phyloP scores from a whole-genome alignment of 2,113 vertebrate species.

The Narcine bancroftii region DNA sequence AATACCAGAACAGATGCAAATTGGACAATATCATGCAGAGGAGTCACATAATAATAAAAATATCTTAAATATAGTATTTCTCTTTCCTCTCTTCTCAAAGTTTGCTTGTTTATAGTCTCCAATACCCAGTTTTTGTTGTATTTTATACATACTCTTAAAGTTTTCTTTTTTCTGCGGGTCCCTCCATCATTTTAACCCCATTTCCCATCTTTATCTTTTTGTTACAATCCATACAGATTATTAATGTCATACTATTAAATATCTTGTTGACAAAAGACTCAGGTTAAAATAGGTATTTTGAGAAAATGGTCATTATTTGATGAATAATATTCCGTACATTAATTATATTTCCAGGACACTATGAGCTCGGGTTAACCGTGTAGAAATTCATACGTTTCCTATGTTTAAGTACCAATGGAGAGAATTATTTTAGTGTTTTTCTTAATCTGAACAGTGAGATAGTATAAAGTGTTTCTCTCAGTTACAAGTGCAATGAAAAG shows the following conservation, averaged over 20 bases:
- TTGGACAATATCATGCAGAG: conserved; percentile 16
- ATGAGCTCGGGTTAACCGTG: background rate
- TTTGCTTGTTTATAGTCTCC: background rate
- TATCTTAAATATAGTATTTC: background rate
- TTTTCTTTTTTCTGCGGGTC: background rate
- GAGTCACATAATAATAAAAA: conserved; percentile 24
- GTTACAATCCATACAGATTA: background rate
- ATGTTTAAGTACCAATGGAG: background rate
- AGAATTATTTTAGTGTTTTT: background rate
- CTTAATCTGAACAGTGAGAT: background rate
- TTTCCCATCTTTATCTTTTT: background rate
- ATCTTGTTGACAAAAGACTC: background rate
- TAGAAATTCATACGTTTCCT: background rate
- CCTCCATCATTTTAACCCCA: background rate
- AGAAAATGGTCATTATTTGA: background rate
- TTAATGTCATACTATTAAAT: background rate
- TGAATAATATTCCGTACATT: background rate
- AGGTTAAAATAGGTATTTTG: background rate
- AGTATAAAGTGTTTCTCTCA: background rate
- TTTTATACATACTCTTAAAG: background rate
- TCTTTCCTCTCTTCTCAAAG: background rate
- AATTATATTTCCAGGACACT: background rate
- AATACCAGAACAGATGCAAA: conserved; percentile 29
- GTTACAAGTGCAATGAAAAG: background rate
- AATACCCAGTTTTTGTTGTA: too few relatives aligned